Evolutionary conservation across 2,888 invertebrate genomes (phyloP).

Genomic region (Pandemis cinnamomeana): DNA sequence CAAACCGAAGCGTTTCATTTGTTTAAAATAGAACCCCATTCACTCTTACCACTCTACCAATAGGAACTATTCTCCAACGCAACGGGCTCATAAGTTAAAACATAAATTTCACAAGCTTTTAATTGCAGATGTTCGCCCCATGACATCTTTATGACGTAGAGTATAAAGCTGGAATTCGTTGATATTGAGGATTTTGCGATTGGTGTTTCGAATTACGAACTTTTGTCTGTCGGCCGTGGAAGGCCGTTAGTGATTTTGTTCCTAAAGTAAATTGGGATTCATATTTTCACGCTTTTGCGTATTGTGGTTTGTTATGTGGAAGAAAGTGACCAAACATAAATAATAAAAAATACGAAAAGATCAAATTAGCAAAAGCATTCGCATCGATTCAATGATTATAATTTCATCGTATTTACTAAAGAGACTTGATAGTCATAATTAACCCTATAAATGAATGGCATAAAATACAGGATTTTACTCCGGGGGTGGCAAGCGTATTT

Average conservation of each 20-base stretch:
- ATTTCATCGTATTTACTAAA: too few relatives aligned
- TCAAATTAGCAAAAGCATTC: too few relatives aligned
- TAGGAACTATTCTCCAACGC: constrained; percentile 44
- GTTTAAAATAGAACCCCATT: constrained; percentile 11
- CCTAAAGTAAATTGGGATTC: constrained; percentile 42
- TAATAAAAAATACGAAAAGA: not conserved
- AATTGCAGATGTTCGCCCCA: constrained; percentile 51
- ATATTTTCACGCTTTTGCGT: not conserved
- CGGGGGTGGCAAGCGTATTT: too few relatives aligned
- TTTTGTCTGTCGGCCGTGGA: constrained; percentile 53
- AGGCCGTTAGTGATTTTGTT: constrained; percentile 52
- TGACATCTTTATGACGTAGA: constrained; percentile 48
- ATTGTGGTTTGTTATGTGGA: constrained; percentile 3
- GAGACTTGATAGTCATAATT: too few relatives aligned
- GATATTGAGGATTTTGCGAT: not conserved
- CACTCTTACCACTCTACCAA: constrained; percentile 31
- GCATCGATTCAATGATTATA: too few relatives aligned
- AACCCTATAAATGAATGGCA: too few relatives aligned
- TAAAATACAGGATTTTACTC: too few relatives aligned
- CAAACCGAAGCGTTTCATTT: constrained; percentile 48
- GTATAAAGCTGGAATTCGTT: constrained; percentile 50
- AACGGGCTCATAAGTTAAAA: constrained; percentile 37
- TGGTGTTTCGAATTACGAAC: constrained; percentile 48
- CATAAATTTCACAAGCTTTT: constrained; percentile 45
- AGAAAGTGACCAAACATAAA: not conserved